Conservation (phyloP, 2,113 vertebrate genomes). For the Odontesthes bonariensis region DNA sequence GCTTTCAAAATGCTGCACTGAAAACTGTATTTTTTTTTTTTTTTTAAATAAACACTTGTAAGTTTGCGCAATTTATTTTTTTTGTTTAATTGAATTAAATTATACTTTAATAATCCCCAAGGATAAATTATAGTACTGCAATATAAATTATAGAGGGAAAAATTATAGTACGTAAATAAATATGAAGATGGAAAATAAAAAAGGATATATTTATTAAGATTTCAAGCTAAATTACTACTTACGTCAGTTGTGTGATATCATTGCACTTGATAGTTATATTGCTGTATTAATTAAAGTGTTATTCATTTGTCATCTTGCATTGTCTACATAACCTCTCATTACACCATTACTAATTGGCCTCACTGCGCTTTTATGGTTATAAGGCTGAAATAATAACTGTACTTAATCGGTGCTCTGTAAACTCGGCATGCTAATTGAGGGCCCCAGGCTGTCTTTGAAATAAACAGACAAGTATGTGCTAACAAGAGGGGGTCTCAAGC, state of each 20-base stretch:
- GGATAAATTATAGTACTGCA: too few relatives aligned
- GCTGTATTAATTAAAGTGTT: slow-evolving; percentile 14
- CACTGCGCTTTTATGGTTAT: slow-evolving; percentile 53
- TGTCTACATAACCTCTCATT: slow-evolving; percentile 38
- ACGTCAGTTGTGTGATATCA: neutral
- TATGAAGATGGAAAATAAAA: too few relatives aligned
- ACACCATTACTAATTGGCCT: slow-evolving; percentile 69
- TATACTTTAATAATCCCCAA: neutral
- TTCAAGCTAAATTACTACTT: too few relatives aligned
- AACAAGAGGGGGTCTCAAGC: neutral
- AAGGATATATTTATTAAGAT: too few relatives aligned
- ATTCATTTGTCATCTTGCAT: slow-evolving; percentile 28
- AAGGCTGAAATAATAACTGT: slow-evolving; percentile 51
- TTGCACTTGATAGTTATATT: neutral
- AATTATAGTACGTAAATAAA: too few relatives aligned
- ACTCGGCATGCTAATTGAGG: neutral
- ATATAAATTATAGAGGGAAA: neutral
- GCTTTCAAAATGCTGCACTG: too few relatives aligned
- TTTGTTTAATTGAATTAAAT: neutral
- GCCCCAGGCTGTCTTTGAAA: slow-evolving; percentile 14
- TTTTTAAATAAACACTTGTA: neutral
- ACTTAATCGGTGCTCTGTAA: slow-evolving; percentile 24
- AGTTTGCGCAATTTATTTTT: neutral
- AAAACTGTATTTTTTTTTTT: neutral
- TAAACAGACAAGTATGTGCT: neutral